Percentiles rank a stretch among this genome's conserved stretches.
Evolutionary conservation across 1,140 invertebrate genomes (phyloP).

Genomic region (Calliphora vicina): DNA sequence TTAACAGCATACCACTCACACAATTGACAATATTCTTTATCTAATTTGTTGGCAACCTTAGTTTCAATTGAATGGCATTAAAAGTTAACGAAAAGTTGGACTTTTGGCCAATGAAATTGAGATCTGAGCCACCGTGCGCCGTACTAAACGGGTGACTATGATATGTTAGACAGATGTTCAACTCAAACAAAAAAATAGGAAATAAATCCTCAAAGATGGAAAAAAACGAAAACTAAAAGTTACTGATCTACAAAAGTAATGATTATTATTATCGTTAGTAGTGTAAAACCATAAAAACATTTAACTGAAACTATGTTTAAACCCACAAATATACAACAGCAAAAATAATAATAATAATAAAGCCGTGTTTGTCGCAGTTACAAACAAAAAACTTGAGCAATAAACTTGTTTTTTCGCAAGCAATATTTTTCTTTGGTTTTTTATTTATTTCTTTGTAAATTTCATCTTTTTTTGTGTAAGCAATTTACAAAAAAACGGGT

Average conservation of each 20-base stretch:
- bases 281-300: neutral
- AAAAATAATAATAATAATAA: slow-evolving; percentile 25
- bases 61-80: too few species aligned
- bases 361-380: neutral
- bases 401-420: slow-evolving; percentile 45
- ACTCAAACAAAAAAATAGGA: neutral
- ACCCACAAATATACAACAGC: too few species aligned
- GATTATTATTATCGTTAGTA: neutral
- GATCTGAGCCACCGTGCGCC: too few species aligned
- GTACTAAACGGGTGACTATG: too few species aligned
- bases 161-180: neutral
- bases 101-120: too few species aligned
- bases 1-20: too few species aligned
- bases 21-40: too few species aligned
- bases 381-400: slow-evolving; percentile 60
- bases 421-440: neutral
- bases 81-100: too few species aligned
- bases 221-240: neutral
- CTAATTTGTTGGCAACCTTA: too few species aligned
- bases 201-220: neutral
- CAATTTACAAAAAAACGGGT: neutral
- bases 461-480: neutral
- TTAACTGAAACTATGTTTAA: too few species aligned
- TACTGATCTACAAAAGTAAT: neutral
- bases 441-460: slow-evolving; percentile 4